Base-by-base conservation (phyloP, 2,888 invertebrate species). In the Melikaiella ostensackeni region DNA sequence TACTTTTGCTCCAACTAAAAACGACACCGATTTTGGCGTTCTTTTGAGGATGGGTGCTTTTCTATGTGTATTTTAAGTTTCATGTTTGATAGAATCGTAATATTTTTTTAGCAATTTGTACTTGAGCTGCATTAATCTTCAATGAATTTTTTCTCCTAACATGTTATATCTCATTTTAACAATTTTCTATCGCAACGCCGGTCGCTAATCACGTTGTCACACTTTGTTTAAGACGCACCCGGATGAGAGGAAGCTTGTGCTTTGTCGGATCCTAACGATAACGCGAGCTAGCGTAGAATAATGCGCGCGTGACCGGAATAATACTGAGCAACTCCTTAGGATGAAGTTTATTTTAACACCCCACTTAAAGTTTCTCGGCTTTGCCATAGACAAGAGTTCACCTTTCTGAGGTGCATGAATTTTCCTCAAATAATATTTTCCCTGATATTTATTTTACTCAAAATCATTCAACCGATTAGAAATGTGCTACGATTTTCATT, bases 221-320 rank as follows among this genome's bases (percentile, higher is more conserved):
- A 30, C 70, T 50, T 70, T 70, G 70, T 70, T 50, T 50, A 50
- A 50, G 70, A 70, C 21, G 50, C 70, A 50, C 33, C 30, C 70
- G 27, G n/a, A 50, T 46, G 50, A 70, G 70, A 50, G 50, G 50
- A 50, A 3, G 30, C 46, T 70, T 70, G 30, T 70, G 5, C 70
- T 70, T 70, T 50, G 70, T 70, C 70, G 30, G 50, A 24, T 30
- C 50, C n/a, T 70, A 50, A 70, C 30, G 70, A 70, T 70, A 70
- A 50, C 46, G 30, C 50, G 70, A 70, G 27, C 50, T n/a, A 27
- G 50, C 50, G 46, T 46, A 11, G 50, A 70, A 66, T 50, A 70
- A 13, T 70, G 46, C 50, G 70, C 50, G n/a, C 70, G 70, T 70
- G 70, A 70, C 50, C 21, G n/a, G 70, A 70, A 70, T 70, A 70